Evolutionary conservation across 2,113 vertebrate genomes (phyloP).

Genomic region (Neodon shergylaensis): DNA sequence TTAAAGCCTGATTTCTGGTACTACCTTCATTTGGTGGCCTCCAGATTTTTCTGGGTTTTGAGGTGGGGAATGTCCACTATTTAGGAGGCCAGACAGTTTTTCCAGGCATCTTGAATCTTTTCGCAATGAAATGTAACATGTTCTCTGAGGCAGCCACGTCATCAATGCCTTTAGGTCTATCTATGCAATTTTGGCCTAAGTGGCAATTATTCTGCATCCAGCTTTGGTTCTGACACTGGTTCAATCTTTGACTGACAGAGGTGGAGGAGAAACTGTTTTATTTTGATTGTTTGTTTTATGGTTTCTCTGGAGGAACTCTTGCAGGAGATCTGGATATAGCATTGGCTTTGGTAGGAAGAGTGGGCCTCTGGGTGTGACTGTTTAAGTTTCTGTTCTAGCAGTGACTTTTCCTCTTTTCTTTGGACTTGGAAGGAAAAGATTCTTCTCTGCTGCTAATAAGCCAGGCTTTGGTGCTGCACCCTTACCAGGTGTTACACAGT

Average conservation of each 20-base stretch:
- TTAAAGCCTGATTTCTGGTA: constrained; percentile 87
- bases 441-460: background rate
- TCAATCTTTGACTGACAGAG: constrained; percentile 90
- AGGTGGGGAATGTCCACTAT: constrained; percentile 84
- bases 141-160: constrained; percentile 93
- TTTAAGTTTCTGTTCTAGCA: constrained; percentile 91
- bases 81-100: constrained; percentile 92
- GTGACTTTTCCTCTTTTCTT: constrained; percentile 87
- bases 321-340: constrained; percentile 82
- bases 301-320: constrained; percentile 86
- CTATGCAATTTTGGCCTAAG: constrained; percentile 90
- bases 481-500: background rate
- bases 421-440: background rate
- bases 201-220: constrained; percentile 84
- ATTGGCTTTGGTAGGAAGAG: constrained; percentile 89
- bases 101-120: constrained; percentile 94
- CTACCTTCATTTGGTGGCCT: constrained; percentile 88
- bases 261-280: constrained; percentile 80
- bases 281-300: too few species aligned
- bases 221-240: constrained; percentile 86
- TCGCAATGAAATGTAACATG: constrained; percentile 92
- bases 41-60: constrained; percentile 86
- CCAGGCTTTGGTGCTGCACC: background rate
- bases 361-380: constrained; percentile 94
- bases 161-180: constrained; percentile 88